A percentile compares a stretch with the other conserved stretches of the same genome.
Conservation (phyloP, 2,113 vertebrate genomes). For the Hippoglossus stenolepis region DNA sequence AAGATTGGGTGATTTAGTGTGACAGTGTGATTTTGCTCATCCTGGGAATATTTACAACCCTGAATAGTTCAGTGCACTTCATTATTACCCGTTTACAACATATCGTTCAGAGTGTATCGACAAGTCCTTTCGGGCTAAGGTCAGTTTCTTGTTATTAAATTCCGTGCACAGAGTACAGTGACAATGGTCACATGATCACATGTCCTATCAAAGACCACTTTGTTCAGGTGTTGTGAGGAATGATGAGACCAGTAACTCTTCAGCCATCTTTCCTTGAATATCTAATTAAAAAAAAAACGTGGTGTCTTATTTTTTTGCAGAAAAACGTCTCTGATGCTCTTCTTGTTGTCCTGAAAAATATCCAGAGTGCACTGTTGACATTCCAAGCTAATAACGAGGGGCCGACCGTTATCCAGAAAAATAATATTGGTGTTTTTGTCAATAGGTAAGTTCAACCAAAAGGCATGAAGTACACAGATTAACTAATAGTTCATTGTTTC, state of each 20-base stretch:
- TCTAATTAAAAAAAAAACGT: no score
- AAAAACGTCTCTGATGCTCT: conserved; percentile 67
- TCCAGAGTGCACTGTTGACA: conserved; percentile 84
- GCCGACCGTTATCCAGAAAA: conserved; percentile 75
- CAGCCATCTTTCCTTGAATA: background rate
- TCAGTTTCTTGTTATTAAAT: no score
- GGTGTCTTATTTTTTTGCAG: conserved; percentile 48
- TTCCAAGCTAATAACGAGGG: conserved; percentile 69
- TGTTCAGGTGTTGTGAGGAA: no score
- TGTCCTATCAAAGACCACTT: no score
- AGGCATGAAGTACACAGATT: background rate
- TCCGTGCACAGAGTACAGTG: no score
- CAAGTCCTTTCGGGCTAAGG: no score
- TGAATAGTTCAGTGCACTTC: no score
- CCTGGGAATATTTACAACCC: background rate
- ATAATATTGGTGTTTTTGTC: conserved; percentile 82
- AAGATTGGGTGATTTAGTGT: background rate
- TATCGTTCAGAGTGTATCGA: no score
- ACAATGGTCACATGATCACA: no score
- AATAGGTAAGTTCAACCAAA: conserved; percentile 82
- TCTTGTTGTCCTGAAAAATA: conserved; percentile 74
- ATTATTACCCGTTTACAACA: no score
- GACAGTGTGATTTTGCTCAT: background rate
- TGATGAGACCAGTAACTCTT: no score
- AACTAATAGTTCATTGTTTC: no score